Base-by-base conservation (phyloP, 2,113 vertebrate genomes). In the Neodontobutis hainanensis region DNA sequence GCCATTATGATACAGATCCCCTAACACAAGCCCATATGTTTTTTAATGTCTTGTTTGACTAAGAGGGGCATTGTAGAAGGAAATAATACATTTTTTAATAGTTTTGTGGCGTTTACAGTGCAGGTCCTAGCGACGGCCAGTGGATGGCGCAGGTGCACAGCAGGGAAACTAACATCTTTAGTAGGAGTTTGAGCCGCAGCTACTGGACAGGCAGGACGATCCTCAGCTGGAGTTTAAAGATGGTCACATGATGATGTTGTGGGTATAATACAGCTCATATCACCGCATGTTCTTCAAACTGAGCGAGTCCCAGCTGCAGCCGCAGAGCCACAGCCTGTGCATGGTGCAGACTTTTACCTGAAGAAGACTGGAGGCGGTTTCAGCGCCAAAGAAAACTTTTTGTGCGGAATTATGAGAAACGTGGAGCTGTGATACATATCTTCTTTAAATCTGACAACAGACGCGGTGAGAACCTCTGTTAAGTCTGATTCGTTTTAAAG, bases 191-290 rank as follows among this genome's bases (percentile, higher is more conserved):
- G 42, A 11, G 12, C 51, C 12, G 4, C 70, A 57, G 75, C 64
- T 45, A 75, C 34, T 52, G 47, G 9, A 36, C 77, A 9, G 5
- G 27, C 40, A 19, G n/a, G 14, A n/a, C 19, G 4, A 59, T 61
- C 74, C 38, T 35, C 72, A 80, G 73, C 78, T 73, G 71, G 59
- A 67, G 61, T 15, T 62, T 46, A 5, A 67, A 75, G 66, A 73
- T 49, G 68, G 78, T 80, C 87, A 88, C 85, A 10, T 87, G 87
- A 82, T 70, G 44, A 53, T 87, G 80, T 76, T 80, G 70, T 65
- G 65, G 55, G 58, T 80, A 78, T 88, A 80, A 80, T 76, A 72
- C 14, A 60, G 43, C 72, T 48, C 50, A 82, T 69, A 73, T 76
- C 12, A 16, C 34, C 0, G 62, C 38, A 5, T 32, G 64, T n/a